Conservation (phyloP, 1,140 invertebrate species). For the Pteromalus puparum region DNA sequence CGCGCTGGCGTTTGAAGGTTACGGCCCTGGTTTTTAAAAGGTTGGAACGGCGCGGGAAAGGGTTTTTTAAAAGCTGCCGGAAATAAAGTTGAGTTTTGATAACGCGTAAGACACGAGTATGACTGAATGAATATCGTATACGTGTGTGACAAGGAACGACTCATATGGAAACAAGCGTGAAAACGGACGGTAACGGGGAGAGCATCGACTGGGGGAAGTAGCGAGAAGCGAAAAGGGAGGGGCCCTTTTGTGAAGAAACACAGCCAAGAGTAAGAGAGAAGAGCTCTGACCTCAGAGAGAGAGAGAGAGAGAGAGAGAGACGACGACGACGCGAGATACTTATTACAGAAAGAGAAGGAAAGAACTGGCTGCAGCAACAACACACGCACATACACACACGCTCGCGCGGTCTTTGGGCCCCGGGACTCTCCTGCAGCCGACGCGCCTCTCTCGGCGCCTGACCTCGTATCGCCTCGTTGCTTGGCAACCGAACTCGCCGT, state of each 20-base stretch:
- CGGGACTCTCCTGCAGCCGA: slow-evolving; percentile 48
- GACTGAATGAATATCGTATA: too few relatives aligned
- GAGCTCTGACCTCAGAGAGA: slow-evolving; percentile 63
- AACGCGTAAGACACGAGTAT: not conserved
- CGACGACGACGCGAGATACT: not conserved
- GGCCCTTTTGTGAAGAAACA: slow-evolving; percentile 57
- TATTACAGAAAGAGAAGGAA: not conserved
- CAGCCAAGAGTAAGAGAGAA: slow-evolving; percentile 42
- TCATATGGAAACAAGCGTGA: too few relatives aligned
- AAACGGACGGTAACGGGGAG: not conserved
- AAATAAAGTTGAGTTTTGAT: not conserved
- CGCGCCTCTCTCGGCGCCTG: slow-evolving; percentile 53
- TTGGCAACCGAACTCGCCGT: slow-evolving; percentile 59
- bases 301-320: too few relatives aligned
- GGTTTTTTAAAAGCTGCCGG: not conserved
- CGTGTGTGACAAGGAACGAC: too few relatives aligned
- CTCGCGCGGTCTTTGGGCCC: slow-evolving; percentile 51
- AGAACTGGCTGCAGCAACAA: not conserved
- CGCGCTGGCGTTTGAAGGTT: not conserved
- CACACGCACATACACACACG: not conserved
- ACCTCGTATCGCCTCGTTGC: slow-evolving; percentile 59
- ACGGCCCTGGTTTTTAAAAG: not conserved
- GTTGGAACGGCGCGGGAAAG: not conserved
- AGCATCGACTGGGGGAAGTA: not conserved
- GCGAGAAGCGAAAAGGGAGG: slow-evolving; percentile 56